Evolutionary conservation across 2,888 invertebrate genomes (phyloP).

Genomic region (Argyresthia albistria): DNA sequence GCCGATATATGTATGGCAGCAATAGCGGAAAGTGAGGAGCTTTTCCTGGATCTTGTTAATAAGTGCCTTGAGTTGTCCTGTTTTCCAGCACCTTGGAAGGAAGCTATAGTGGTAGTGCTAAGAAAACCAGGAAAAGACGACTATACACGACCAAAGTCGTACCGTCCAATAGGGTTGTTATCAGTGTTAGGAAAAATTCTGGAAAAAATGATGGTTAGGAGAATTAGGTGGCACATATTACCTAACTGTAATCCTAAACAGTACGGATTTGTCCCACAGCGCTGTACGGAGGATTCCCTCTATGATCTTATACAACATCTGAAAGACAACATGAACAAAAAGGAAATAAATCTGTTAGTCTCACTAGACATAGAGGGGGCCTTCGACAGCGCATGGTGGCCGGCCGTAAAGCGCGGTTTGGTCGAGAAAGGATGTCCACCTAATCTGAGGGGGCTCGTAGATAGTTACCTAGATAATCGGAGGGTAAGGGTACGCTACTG

Average conservation of each 20-base stretch:
- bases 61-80: constrained; percentile 1
- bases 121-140: constrained; percentile 8
- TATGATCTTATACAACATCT: constrained; percentile 2
- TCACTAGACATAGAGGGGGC: constrained; percentile 11
- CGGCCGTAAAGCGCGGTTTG: background rate
- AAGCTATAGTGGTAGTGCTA: constrained; percentile 6
- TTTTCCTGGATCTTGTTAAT: constrained; percentile 3
- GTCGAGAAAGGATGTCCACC: background rate
- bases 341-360: background rate
- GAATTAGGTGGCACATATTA: background rate
- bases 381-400: constrained; percentile 12
- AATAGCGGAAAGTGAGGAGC: background rate
- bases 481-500: background rate
- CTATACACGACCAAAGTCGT: constrained; percentile 6
- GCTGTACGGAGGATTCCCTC: constrained; percentile 4
- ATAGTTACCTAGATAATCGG: background rate
- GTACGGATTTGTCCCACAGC: background rate
- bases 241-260: background rate
- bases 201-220: constrained; percentile 4
- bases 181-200: constrained; percentile 4
- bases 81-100: constrained; percentile 12
- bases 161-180: constrained; percentile 7
- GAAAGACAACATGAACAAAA: background rate
- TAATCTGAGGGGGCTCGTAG: background rate
- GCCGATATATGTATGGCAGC: constrained; percentile 7